phyloP scores from a whole-genome alignment of 2,113 vertebrate genomes.

The Mormyrus lacerda region DNA sequence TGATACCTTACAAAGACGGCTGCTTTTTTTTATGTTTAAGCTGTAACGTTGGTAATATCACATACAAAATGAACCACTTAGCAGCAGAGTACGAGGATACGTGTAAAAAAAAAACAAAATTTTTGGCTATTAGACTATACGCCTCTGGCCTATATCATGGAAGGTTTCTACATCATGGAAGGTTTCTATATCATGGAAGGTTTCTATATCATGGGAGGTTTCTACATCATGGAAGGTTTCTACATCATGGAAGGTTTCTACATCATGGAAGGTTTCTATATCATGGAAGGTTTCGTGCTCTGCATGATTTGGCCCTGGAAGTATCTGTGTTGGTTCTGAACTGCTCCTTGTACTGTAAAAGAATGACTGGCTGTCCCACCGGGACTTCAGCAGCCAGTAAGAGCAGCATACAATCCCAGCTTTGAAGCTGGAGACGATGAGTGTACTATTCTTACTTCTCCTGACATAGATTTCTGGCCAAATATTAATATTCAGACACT shows the following conservation, averaged over 20 bases:
- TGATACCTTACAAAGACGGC: not conserved
- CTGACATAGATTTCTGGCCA: not conserved
- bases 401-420: not conserved
- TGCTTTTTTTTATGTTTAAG: not conserved
- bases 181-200: no score
- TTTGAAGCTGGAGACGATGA: not conserved
- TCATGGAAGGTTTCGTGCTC: not conserved
- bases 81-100: not conserved
- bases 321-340: not conserved
- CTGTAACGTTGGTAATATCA: not conserved
- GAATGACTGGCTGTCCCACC: not conserved
- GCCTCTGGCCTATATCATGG: not conserved
- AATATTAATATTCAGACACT: conserved; percentile 1
- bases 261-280: no score
- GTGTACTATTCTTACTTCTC: not conserved
- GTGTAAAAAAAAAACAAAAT: not conserved
- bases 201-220: no score
- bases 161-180: no score
- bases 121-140: not conserved
- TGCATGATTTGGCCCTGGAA: not conserved
- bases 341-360: not conserved
- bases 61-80: not conserved
- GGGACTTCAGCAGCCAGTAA: not conserved
- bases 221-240: no score
- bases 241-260: no score